phyloP scores from a whole-genome alignment of 2,113 vertebrate genomes.

The Plestiodon gilberti region DNA sequence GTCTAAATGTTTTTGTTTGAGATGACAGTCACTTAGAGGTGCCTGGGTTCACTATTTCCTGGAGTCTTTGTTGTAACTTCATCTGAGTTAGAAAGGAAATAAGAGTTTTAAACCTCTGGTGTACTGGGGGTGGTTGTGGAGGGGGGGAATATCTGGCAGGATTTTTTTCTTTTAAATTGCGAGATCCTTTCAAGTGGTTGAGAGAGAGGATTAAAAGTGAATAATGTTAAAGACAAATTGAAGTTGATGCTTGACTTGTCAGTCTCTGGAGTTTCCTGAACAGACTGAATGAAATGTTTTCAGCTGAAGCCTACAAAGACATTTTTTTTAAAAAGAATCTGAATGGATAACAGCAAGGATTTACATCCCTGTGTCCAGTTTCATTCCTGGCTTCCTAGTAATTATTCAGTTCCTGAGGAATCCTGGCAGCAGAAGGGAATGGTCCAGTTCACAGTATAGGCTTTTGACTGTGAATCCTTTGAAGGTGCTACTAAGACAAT shows the following conservation, averaged over 20 bases:
- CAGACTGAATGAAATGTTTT: slow-evolving; percentile 64
- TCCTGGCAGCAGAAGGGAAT: slow-evolving; percentile 56
- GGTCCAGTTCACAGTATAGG: slow-evolving; percentile 29
- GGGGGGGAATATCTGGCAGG: slow-evolving; percentile 22
- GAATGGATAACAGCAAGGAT: slow-evolving; percentile 58
- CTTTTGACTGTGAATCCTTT: slow-evolving; percentile 39
- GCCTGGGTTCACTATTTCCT: not conserved
- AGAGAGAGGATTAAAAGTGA: slow-evolving; percentile 57
- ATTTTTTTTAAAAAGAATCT: slow-evolving; percentile 56
- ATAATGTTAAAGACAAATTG: slow-evolving; percentile 51
- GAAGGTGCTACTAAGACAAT: slow-evolving; percentile 10
- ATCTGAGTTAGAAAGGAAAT: slow-evolving; percentile 42
- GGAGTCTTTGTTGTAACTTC: slow-evolving; percentile 28
- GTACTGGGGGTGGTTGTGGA: not conserved
- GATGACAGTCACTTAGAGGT: not conserved
- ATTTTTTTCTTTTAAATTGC: slow-evolving; percentile 29
- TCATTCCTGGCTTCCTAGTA: slow-evolving; percentile 60
- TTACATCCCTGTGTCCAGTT: slow-evolving; percentile 60
- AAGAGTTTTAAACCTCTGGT: not conserved
- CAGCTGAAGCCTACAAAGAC: slow-evolving; percentile 48
- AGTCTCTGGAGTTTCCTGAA: slow-evolving; percentile 55
- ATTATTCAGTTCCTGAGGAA: slow-evolving; percentile 47
- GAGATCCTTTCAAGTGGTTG: slow-evolving; percentile 38
- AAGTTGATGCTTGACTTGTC: slow-evolving; percentile 59
- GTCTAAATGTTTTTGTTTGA: not conserved